Evolutionary conservation across 1,140 invertebrate genomes (phyloP).

Genomic region (Tetramorium alpestre): DNA sequence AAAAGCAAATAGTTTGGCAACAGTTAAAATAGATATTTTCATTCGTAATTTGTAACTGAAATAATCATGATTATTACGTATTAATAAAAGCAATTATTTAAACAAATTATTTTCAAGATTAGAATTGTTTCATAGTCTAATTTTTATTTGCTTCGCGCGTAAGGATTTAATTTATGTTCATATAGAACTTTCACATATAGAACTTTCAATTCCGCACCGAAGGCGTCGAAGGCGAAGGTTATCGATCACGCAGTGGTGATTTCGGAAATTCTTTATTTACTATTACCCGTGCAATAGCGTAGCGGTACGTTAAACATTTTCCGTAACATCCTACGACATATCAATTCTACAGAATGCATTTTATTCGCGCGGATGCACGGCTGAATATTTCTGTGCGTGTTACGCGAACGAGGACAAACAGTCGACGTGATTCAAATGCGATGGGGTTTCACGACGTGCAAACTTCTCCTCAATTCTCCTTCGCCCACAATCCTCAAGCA

Average conservation of each 20-base stretch:
- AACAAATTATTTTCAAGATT: neutral
- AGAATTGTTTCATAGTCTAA: neutral
- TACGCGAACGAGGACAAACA: conserved; percentile 58
- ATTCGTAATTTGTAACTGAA: neutral
- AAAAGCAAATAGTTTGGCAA: neutral
- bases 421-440: conserved; percentile 64
- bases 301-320: conserved; percentile 9
- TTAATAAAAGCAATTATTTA: conserved; percentile 1
- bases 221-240: neutral
- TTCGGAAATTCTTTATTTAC: conserved; percentile 33
- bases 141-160: neutral
- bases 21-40: conserved; percentile 18
- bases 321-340: conserved; percentile 15
- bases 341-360: conserved; percentile 22
- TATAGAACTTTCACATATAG: neutral
- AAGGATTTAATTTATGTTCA: neutral
- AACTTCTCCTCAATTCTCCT: conserved; percentile 51
- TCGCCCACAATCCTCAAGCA: conserved; percentile 67
- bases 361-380: conserved; percentile 1
- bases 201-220: neutral
- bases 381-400: conserved; percentile 45
- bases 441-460: conserved; percentile 62
- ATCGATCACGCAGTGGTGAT: neutral
- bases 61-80: neutral
- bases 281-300: neutral